Percentiles rank a stretch among this genome's conserved stretches.
phyloP scores from a whole-genome alignment of 2,113 vertebrate species.

The Gymnobelideus leadbeateri region DNA sequence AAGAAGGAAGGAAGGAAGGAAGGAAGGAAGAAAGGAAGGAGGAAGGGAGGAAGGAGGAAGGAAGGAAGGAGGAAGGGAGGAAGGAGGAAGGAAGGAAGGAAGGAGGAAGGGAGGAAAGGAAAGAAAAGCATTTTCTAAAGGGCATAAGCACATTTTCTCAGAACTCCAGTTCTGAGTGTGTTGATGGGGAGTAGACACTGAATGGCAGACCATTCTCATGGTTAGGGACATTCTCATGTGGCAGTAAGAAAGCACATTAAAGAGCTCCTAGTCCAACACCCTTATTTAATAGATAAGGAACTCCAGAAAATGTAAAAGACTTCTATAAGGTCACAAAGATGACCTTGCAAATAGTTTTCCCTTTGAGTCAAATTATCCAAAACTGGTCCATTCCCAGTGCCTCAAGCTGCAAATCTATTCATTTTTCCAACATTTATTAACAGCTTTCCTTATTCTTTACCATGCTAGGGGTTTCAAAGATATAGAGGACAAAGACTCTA shows the following conservation, averaged over 20 bases:
- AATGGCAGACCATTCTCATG: background rate
- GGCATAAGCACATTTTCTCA: background rate
- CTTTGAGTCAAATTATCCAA: background rate
- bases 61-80: too few relatives aligned
- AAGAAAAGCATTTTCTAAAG: background rate
- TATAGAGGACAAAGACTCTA: background rate
- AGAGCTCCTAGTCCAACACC: background rate
- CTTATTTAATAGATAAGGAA: background rate
- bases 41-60: rapidly evolving
- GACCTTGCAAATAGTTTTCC: background rate
- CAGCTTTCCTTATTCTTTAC: background rate
- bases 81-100: rapidly evolving
- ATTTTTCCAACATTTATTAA: background rate
- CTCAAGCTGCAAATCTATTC: background rate
- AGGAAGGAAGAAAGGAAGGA: background rate
- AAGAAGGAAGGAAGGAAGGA: background rate
- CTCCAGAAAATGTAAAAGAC: background rate
- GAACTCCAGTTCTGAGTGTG: background rate
- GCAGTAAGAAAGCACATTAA: background rate
- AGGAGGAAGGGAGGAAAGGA: too few relatives aligned
- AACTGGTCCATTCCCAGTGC: background rate
- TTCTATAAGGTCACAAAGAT: background rate
- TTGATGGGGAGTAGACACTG: background rate
- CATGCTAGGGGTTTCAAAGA: background rate
- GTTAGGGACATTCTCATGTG: too few relatives aligned